Evolutionary conservation across 2,888 invertebrate genomes (phyloP).

Genomic region (Blastobasis adustella): DNA sequence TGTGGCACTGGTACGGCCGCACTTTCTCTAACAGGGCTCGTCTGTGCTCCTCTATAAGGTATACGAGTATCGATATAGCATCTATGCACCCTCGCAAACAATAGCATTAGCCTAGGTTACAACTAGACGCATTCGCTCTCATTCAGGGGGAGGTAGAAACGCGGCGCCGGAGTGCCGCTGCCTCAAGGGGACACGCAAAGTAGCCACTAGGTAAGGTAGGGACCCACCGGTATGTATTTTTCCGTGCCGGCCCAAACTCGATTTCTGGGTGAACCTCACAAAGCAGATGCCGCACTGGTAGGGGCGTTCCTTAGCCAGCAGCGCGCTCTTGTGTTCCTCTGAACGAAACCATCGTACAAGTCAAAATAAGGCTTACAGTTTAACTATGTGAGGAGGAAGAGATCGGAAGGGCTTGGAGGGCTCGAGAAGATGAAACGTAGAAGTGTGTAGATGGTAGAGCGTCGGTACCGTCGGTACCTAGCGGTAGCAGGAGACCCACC

Average conservation of each 20-base stretch:
- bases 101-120: slow-evolving; percentile 43
- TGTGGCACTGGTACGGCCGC: slow-evolving; percentile 82
- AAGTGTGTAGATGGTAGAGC: slow-evolving; percentile 20
- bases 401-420: slow-evolving; percentile 26
- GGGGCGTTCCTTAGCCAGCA: slow-evolving; percentile 69
- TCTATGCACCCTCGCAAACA: slow-evolving; percentile 56
- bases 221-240: slow-evolving; percentile 77
- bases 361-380: slow-evolving; percentile 34
- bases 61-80: slow-evolving; percentile 71
- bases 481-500: slow-evolving; percentile 63
- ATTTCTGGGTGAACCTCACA: slow-evolving; percentile 80
- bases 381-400: slow-evolving; percentile 18
- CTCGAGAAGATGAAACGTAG: slow-evolving; percentile 18
- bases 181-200: slow-evolving; percentile 57
- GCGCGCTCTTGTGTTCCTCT: slow-evolving; percentile 66
- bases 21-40: slow-evolving; percentile 76
- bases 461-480: slow-evolving; percentile 17
- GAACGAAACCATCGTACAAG: slow-evolving; percentile 55
- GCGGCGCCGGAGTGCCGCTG: slow-evolving; percentile 47
- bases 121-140: slow-evolving; percentile 55
- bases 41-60: slow-evolving; percentile 76
- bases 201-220: slow-evolving; percentile 41
- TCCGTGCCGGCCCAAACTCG: slow-evolving; percentile 80
- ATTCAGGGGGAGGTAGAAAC: slow-evolving; percentile 68
- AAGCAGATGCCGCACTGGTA: slow-evolving; percentile 80